Evolutionary conservation across 1,140 invertebrate genomes (phyloP), one percentile per base, ranked within the genome.

Genomic region (Leptestheria dahalacensis): DNA sequence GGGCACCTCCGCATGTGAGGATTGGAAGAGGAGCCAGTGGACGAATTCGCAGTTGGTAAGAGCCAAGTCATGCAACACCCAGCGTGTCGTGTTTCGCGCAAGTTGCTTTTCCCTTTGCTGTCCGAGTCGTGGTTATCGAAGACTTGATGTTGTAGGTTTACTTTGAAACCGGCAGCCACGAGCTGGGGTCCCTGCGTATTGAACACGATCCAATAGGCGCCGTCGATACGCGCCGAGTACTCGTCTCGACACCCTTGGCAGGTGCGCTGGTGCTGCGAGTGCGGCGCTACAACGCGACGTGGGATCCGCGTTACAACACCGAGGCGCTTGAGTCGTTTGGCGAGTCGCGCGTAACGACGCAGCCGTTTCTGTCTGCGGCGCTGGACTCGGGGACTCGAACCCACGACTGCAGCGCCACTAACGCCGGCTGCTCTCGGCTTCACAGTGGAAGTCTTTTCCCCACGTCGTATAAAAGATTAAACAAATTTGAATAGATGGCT

Each of bases 1-100:
- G 26, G 53, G 33, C 53, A 55, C 53, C 53, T 55, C 53, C 53
- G 53, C 53, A 55, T 55, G 53, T 55, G 53, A 55, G 53, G 53
- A 55, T 20, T 24, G 26, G 53, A 20, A 55, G 33, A 15, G 33
- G 33, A 41, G 33, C 33, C 33, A 15, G 6, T 15, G 33, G 33
- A 41, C 6, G 33, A 41, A 41, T 41, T 15, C 6, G 33, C 33
- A 41, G 33, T 41, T 6, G 33, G 33, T 41, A 41, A 41, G 6
- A 15, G 15, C 33, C 33, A 41, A 41, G 33, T 41, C 33, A 41
- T 41, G 15, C 33, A 15, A 41, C 33, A 9, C 33, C 15, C 33
- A 41, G 33, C 33, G 6, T 41, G 33, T 9, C 6, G 33, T 9
- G 15, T 9, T 9, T 41, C 33, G n/a, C n/a, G n/a, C n/a, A n/a